Conservation (phyloP, 1,140 invertebrate species). For the Drosophila guanche region DNA sequence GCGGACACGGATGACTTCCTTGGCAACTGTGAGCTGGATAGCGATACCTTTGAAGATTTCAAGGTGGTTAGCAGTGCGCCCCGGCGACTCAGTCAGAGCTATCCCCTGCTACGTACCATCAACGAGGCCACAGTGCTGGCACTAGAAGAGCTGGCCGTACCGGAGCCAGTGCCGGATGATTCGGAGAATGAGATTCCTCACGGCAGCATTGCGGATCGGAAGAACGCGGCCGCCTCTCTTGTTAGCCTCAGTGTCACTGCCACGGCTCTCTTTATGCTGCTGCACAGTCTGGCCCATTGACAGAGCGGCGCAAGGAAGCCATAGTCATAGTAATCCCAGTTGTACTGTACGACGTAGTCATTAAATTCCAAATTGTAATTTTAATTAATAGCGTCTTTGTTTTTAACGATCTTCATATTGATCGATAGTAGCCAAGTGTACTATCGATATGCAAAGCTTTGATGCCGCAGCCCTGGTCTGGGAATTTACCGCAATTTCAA, state of each 20-base stretch:
- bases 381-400: conserved; percentile 4
- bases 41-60: conserved; percentile 84
- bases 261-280: conserved; percentile 41
- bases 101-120: conserved; percentile 87
- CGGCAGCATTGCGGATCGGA: conserved; percentile 58
- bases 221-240: conserved; percentile 48
- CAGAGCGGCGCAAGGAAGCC: not conserved
- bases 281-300: conserved; percentile 41
- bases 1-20: conserved; percentile 91
- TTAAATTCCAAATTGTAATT: conserved; percentile 58
- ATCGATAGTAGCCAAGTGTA: not conserved
- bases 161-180: conserved; percentile 75
- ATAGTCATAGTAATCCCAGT: conserved; percentile 37
- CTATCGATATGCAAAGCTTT: not conserved
- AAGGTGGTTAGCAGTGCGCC: conserved; percentile 70
- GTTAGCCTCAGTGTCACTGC: conserved; percentile 40
- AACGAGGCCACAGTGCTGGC: conserved; percentile 86
- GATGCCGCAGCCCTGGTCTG: conserved; percentile 5
- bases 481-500: not conserved
- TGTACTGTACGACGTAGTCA: conserved; percentile 29
- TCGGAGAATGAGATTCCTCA: conserved; percentile 71
- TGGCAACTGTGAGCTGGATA: conserved; percentile 86
- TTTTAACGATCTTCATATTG: conserved; percentile 6
- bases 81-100: conserved; percentile 84
- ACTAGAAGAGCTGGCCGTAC: conserved; percentile 84